Conservation (phyloP, 1,140 invertebrate species). For the Gryon sp. region DNA sequence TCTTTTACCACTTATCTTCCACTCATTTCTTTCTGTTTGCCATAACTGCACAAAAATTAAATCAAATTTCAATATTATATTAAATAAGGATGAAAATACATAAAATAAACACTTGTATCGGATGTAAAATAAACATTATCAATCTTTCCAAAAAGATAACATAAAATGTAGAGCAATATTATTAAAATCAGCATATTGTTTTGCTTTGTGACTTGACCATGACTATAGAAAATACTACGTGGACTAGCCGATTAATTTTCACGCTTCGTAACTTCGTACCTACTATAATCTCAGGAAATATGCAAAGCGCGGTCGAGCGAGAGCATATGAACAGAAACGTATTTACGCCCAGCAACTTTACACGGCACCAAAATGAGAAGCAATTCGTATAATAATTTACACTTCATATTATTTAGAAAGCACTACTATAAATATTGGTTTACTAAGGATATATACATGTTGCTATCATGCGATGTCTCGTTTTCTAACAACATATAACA, state of each 20-base stretch:
- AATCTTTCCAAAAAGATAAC: too few species aligned
- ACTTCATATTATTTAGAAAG: conserved; percentile 55
- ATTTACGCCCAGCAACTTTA: conserved; percentile 35
- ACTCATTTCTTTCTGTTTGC: too few species aligned
- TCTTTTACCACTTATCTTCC: too few species aligned
- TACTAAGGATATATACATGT: conserved; percentile 12
- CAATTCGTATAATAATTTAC: conserved; percentile 54
- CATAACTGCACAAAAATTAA: too few species aligned
- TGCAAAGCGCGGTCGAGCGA: conserved; percentile 46
- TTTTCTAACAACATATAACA: too few species aligned
- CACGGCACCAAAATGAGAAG: conserved; percentile 44
- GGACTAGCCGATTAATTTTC: conserved; percentile 49
- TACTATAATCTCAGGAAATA: conserved; percentile 56
- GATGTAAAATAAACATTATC: too few species aligned
- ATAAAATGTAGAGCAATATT: too few species aligned
- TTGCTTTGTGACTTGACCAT: too few species aligned
- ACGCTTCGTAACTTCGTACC: conserved; percentile 23
- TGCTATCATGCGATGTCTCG: background rate
- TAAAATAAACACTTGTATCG: too few species aligned
- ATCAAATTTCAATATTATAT: too few species aligned
- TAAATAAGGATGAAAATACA: too few species aligned
- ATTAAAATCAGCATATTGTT: too few species aligned
- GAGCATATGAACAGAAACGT: conserved; percentile 48
- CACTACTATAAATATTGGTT: conserved; percentile 51
- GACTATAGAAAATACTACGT: conserved; percentile 29